A percentile compares a stretch with the other conserved stretches of the same genome.
phyloP scores from a whole-genome alignment of 2,113 vertebrate genomes.

The Burhinus oedicnemus region DNA sequence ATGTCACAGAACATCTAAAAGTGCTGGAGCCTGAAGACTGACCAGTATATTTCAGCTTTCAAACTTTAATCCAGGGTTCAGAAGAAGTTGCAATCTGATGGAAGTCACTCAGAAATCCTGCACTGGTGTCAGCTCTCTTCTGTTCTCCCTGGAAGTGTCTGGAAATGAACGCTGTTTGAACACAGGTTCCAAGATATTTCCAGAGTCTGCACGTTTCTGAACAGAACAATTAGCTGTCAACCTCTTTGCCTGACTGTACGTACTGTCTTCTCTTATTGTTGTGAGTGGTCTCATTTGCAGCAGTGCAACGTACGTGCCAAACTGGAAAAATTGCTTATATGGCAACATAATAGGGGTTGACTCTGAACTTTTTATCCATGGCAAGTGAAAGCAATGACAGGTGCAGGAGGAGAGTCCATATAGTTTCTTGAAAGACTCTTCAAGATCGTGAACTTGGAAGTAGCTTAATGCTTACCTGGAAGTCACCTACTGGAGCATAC shows the following conservation, averaged over 20 bases:
- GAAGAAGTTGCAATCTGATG: neutral
- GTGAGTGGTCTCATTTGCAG: neutral
- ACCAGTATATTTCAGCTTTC: neutral
- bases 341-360: neutral
- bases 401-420: fast-evolving
- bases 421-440: neutral
- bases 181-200: neutral
- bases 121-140: neutral
- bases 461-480: neutral
- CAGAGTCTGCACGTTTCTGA: neutral
- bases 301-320: neutral
- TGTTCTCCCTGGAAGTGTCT: neutral
- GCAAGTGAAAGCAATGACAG: neutral
- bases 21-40: neutral
- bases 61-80: neutral
- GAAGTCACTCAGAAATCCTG: neutral
- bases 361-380: neutral
- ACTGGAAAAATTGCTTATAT: neutral
- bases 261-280: neutral
- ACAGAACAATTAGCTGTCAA: neutral
- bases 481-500: neutral
- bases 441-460: neutral
- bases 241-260: neutral
- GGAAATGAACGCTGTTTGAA: neutral
- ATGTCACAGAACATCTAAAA: neutral